These are phyloP conservation scores for Caranx ignobilis DNA, from an alignment of 2,113 vertebrate species.

Conservation along the genomic window DNA sequence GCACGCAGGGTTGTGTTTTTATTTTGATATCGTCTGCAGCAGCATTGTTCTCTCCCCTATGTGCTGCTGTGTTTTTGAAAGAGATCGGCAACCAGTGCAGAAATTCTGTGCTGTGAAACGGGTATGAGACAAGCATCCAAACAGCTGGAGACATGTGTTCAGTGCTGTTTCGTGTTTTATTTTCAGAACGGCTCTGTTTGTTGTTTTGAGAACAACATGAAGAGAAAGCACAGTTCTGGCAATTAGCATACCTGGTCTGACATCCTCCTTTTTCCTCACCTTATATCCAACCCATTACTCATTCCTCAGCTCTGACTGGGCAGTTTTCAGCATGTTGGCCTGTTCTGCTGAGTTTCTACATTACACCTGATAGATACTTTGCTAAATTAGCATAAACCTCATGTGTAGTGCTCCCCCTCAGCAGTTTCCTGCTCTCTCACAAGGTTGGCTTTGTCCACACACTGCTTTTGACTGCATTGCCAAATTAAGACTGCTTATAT, in stretches of 20 bases:
- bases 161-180: not conserved
- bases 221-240: not conserved
- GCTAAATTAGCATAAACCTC: conserved; percentile 60
- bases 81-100: not conserved
- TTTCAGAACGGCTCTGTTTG: not conserved
- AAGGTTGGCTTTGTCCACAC: conserved; percentile 44
- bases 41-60: not conserved
- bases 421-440: conserved; percentile 42
- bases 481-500: conserved; percentile 15
- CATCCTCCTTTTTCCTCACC: conserved; percentile 1
- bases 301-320: conserved; percentile 44
- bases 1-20: not conserved
- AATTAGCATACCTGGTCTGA: not conserved
- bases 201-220: not conserved
- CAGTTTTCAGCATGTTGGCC: conserved; percentile 10
- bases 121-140: not conserved
- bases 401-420: conserved; percentile 14
- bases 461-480: conserved; percentile 11
- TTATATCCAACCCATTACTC: conserved; percentile 38
- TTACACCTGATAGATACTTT: conserved; percentile 53
- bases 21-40: not conserved
- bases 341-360: conserved; percentile 57
- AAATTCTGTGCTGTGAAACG: not conserved
- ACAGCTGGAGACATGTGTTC: not conserved
- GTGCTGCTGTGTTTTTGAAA: not conserved